phyloP scores from a whole-genome alignment of 2,113 vertebrate genomes.

The Neodon shergylaensis region DNA sequence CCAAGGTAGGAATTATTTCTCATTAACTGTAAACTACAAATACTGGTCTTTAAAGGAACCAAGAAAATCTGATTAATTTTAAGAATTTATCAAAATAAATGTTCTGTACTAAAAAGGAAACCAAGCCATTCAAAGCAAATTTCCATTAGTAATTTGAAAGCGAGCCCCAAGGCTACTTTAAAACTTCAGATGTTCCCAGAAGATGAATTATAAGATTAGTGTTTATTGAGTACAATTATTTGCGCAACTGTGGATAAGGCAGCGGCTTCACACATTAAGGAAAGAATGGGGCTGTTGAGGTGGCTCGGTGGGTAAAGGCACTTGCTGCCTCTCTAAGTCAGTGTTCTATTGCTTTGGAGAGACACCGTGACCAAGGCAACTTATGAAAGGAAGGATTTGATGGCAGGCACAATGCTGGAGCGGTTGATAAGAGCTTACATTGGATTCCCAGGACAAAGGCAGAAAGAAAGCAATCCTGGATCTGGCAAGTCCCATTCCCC shows the following conservation, averaged over 20 bases:
- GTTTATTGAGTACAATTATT: conserved; percentile 33
- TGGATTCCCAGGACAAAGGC: background rate
- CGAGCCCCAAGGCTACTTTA: conserved; percentile 40
- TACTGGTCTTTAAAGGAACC: conserved; percentile 7
- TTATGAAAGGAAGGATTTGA: background rate
- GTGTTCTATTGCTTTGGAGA: background rate
- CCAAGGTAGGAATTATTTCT: background rate
- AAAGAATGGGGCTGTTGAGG: background rate
- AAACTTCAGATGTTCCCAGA: conserved; percentile 37
- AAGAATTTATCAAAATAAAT: conserved; percentile 51
- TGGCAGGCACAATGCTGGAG: background rate
- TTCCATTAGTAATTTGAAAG: conserved; percentile 28
- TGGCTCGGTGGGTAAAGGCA: background rate
- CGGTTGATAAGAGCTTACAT: background rate
- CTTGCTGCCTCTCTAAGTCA: background rate
- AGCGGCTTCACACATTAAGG: conserved; percentile 44
- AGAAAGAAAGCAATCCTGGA: background rate
- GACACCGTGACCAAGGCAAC: background rate
- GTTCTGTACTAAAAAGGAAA: conserved; percentile 36
- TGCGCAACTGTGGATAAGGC: background rate
- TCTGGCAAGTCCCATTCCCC: background rate
- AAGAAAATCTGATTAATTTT: conserved; percentile 23
- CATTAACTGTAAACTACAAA: conserved; percentile 41
- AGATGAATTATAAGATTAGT: conserved; percentile 26
- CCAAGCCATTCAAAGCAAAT: conserved; percentile 31